A percentile compares a stretch with the other conserved stretches of the same genome.
These are phyloP conservation scores for Drosophila aldrichi DNA, from an alignment of 2,888 invertebrate genomes.

Conservation along the genomic window DNA sequence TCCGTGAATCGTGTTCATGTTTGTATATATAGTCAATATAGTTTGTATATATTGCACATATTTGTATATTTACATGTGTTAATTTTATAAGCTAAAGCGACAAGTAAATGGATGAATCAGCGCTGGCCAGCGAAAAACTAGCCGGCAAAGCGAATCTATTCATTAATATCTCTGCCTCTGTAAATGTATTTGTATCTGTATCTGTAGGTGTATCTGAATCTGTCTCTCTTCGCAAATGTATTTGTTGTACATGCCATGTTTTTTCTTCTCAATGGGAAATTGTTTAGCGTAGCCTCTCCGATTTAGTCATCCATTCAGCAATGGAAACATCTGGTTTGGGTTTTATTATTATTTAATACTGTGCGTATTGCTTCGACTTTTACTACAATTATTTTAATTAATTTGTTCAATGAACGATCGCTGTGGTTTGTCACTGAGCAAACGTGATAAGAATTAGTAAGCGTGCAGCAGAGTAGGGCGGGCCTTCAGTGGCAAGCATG, in stretches of 20 bases:
- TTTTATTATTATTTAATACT: background rate
- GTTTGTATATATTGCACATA: conserved; percentile 20
- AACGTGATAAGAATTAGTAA: background rate
- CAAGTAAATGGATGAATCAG: conserved; percentile 63
- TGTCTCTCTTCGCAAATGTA: conserved; percentile 10
- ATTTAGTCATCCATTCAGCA: conserved; percentile 60
- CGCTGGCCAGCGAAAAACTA: conserved; percentile 16
- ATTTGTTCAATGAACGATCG: no score
- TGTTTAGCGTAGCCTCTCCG: background rate
- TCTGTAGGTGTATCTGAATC: conserved; percentile 3
- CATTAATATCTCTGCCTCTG: conserved; percentile 11
- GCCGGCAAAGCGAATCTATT: conserved; percentile 27
- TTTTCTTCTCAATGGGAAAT: conserved; percentile 43
- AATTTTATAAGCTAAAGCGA: conserved; percentile 55
- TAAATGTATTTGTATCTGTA: background rate
- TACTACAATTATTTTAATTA: background rate
- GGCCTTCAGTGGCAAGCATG: background rate
- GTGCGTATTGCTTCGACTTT: conserved; percentile 17
- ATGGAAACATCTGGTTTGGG: conserved; percentile 44
- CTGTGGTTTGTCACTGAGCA: background rate
- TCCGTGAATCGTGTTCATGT: conserved; percentile 8
- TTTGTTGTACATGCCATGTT: conserved; percentile 13
- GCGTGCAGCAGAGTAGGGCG: background rate
- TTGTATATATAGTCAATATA: background rate
- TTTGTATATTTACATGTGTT: conserved; percentile 54